Conservation (phyloP, 64 coral and sea anemone species). For the Porites lutea region DNA sequence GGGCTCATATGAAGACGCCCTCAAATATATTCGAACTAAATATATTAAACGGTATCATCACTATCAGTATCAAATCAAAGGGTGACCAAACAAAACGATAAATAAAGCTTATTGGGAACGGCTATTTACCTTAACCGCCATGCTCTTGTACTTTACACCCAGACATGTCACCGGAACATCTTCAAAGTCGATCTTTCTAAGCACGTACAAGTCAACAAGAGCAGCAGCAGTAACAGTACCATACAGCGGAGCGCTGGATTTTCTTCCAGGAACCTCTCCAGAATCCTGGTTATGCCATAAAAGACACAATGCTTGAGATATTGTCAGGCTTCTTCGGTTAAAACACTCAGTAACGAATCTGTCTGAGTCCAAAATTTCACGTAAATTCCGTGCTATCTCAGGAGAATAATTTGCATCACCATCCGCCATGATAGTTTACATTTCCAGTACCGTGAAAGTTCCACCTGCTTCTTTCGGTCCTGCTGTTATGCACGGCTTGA, state of each 20-base stretch:
- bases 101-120: too few species aligned
- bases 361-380: conserved; percentile 61
- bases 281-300: conserved; percentile 68
- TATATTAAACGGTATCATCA: not conserved
- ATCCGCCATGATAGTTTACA: conserved; percentile 56
- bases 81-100: too few species aligned
- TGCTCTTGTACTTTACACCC: conserved; percentile 51
- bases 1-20: too few species aligned
- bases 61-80: too few species aligned
- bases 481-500: too few species aligned
- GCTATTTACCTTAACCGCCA: conserved; percentile 64
- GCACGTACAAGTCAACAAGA: conserved; percentile 52
- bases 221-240: conserved; percentile 50
- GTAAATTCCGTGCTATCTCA: conserved; percentile 57
- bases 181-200: conserved; percentile 71
- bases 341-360: conserved; percentile 68
- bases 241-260: conserved; percentile 22
- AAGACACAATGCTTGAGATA: conserved; percentile 83
- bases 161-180: conserved; percentile 50
- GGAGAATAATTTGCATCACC: conserved; percentile 59
- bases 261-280: conserved; percentile 67
- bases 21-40: too few species aligned
- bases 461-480: too few species aligned
- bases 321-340: conserved; percentile 55
- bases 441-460: too few species aligned